phyloP scores from a whole-genome alignment of 2,888 invertebrate genomes.

The Octodonta nipae region DNA sequence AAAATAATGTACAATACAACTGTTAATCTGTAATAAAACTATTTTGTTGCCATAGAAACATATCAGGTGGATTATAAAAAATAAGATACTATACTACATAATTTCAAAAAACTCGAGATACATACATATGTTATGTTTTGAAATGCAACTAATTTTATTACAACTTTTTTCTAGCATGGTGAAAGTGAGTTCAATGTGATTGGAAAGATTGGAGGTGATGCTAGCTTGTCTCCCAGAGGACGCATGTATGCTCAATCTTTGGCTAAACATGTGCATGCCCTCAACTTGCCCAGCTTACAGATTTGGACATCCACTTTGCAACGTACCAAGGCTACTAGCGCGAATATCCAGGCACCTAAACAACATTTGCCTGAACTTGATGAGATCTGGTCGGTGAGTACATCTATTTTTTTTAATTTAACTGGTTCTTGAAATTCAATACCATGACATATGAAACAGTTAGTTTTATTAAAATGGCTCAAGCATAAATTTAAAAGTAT shows the following conservation, averaged over 20 bases:
- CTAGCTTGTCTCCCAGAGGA: slow-evolving; percentile 70
- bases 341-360: slow-evolving; percentile 63
- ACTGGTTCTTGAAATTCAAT: not conserved
- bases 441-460: too few species aligned
- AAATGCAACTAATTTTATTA: too few species aligned
- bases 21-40: too few species aligned
- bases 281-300: slow-evolving; percentile 56
- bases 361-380: slow-evolving; percentile 77
- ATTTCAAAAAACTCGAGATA: too few species aligned
- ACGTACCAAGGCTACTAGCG: slow-evolving; percentile 80
- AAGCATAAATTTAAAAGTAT: too few species aligned
- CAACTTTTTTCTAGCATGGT: slow-evolving; percentile 54
- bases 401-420: not conserved
- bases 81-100: too few species aligned
- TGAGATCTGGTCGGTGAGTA: slow-evolving; percentile 78
- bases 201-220: slow-evolving; percentile 84
- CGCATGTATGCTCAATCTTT: slow-evolving; percentile 62
- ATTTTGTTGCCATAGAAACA: too few species aligned
- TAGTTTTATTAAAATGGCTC: too few species aligned
- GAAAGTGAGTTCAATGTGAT: slow-evolving; percentile 84
- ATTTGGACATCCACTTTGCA: slow-evolving; percentile 85
- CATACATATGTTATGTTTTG: too few species aligned
- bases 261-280: slow-evolving; percentile 55
- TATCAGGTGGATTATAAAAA: too few species aligned
- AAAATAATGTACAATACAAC: too few species aligned